Percentiles rank a stretch among this genome's conserved stretches.
Conservation (phyloP, 2,888 invertebrate species). For the Ochlodes sylvanus region DNA sequence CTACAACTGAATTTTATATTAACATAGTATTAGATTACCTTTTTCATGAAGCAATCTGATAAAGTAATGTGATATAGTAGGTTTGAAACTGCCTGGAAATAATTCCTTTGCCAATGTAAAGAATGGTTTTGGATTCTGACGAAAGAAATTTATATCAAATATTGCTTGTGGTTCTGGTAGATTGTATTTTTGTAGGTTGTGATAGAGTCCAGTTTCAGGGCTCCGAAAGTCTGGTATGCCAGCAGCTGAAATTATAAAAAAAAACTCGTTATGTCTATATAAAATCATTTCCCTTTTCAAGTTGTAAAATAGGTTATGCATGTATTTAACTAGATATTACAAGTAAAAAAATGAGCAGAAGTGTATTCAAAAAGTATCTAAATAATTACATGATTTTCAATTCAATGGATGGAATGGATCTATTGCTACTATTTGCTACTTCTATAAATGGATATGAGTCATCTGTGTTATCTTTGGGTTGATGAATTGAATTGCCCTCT, state of each 20-base stretch:
- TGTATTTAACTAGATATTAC: no score
- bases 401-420: no score
- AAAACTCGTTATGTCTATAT: not conserved
- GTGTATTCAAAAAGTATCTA: no score
- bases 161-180: conserved; percentile 96
- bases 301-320: no score
- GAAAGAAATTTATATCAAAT: conserved; percentile 95
- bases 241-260: conserved; percentile 87
- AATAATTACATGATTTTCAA: no score
- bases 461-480: no score
- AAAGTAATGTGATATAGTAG: conserved; percentile 96
- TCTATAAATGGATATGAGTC: no score
- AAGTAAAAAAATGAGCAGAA: no score
- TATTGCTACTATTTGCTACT: no score
- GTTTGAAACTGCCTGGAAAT: conserved; percentile 94
- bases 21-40: conserved; percentile 63
- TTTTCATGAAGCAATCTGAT: conserved; percentile 93
- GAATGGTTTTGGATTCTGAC: conserved; percentile 95
- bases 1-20: not conserved
- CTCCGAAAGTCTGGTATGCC: conserved; percentile 99
- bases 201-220: conserved; percentile 95
- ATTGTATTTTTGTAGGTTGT: conserved; percentile 95
- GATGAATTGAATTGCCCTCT: no score
- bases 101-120: conserved; percentile 95
- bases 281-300: no score